Evolutionary conservation across 2,797 vertebrate genomes (phyloP), one percentile per base, ranked within the genome.

Genomic region (Thalassophryne amazonica): DNA sequence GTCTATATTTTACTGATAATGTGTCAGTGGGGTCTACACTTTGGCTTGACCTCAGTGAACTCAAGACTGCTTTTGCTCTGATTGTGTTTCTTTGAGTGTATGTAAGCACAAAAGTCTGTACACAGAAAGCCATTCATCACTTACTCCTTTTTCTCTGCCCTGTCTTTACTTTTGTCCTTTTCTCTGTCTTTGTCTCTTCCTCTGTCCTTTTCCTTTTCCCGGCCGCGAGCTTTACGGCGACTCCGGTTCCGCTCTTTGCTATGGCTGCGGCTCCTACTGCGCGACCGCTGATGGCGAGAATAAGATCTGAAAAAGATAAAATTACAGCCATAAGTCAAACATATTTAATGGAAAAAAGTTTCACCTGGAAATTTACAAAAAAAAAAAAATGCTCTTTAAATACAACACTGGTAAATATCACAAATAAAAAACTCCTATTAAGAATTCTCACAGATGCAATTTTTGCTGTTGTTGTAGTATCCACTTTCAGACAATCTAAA

Each of bases 201-300:
- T 65, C 76, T 90, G 3, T 85, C 87, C 19, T 85, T 89, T 7
- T 89, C 91, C 50, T 65, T 88, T 1, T 91, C 93, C 16, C 89
- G 91, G 13, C 91, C 91, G 7, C 81, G 88, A 54, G 82, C 91
- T 78, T 92, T 95, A 43, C 90, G 91, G 0, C 92, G 86, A 56
- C 91, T 91, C 28, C 91, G 85, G 86, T 94, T 21, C 39, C 85
- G 76, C 66, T 93, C 57, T 75, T 88, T 31, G 75, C 94, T 93
- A 30, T 74, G 87, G 13, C 93, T 93, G 18, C 71, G 88, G 17
- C 88, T 92, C 51, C 78, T 76, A 48, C 94, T 97, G 18, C 79
- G 85, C 12, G 94, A 95, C 1, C 92, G 87, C 9, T 90, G 87
- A 33, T 85, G 92, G 36, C 87, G 88, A 18, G 94, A 96, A n/a